Conservation (phyloP, 2,888 invertebrate species). For the Dasysyrphus albostriatus region DNA sequence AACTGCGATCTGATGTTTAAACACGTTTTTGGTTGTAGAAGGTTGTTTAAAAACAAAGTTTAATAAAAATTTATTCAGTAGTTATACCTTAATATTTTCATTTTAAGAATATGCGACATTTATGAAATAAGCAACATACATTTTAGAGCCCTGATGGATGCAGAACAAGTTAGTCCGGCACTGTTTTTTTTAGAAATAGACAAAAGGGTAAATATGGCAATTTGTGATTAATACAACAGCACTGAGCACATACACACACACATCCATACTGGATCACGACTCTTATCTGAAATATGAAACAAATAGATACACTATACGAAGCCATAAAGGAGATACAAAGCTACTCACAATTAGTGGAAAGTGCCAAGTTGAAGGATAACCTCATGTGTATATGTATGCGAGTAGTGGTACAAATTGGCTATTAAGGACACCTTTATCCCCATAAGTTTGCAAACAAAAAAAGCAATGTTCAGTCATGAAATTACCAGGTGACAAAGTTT, state of each 20-base stretch:
- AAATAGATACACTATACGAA: conserved; percentile 39
- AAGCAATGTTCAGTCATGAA: conserved; percentile 13
- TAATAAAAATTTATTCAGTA: not conserved
- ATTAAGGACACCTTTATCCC: conserved; percentile 9
- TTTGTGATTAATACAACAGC: conserved; percentile 17
- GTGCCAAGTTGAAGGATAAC: conserved; percentile 44
- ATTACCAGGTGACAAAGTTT: conserved; percentile 23
- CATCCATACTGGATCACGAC: conserved; percentile 18
- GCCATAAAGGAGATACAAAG: conserved; percentile 24
- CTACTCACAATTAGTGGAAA: conserved; percentile 45
- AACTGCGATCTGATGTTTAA: too few relatives aligned
- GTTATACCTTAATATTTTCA: not conserved
- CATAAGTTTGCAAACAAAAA: not conserved
- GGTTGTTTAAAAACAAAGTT: not conserved
- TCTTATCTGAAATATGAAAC: conserved; percentile 31
- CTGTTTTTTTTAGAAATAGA: not conserved
- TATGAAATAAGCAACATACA: not conserved
- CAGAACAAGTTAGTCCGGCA: not conserved
- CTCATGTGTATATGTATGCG: not conserved
- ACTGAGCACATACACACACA: not conserved
- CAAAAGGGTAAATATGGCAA: not conserved
- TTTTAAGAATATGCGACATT: not conserved
- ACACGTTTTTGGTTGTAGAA: too few relatives aligned
- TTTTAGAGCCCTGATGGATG: not conserved
- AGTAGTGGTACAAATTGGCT: conserved; percentile 17